Conservation (phyloP, 2,888 invertebrate genomes). For the Falcaria lacertinaria region DNA sequence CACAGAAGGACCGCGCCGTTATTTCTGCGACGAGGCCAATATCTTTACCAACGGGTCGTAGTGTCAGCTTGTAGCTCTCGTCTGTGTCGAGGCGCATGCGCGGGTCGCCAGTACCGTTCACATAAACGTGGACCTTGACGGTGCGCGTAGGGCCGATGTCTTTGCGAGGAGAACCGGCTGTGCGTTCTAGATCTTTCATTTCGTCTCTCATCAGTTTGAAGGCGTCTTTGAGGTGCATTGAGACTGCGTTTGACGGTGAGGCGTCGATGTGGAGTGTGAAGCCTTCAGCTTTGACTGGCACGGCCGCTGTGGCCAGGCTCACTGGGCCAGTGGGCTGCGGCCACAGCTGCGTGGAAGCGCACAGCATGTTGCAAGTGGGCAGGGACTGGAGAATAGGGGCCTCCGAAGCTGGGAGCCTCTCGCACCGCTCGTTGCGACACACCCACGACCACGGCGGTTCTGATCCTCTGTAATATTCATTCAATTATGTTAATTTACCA, state of each 20-base stretch:
- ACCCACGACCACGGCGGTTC: slow-evolving; percentile 88
- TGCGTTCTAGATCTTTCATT: slow-evolving; percentile 65
- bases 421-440: slow-evolving; percentile 85
- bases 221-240: slow-evolving; percentile 67
- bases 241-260: slow-evolving; percentile 54
- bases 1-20: slow-evolving; percentile 84
- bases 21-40: slow-evolving; percentile 79
- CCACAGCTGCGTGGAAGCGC: slow-evolving; percentile 88
- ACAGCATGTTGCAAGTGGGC: slow-evolving; percentile 88
- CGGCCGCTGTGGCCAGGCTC: slow-evolving; percentile 82
- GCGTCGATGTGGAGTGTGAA: slow-evolving; percentile 65
- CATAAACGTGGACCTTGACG: slow-evolving; percentile 71
- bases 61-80: slow-evolving; percentile 85
- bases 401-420: slow-evolving; percentile 72
- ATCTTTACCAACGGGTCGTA: slow-evolving; percentile 65
- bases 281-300: slow-evolving; percentile 77
- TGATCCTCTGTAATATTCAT: slow-evolving; percentile 68
- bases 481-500: no score
- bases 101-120: slow-evolving; percentile 75
- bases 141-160: slow-evolving; percentile 59
- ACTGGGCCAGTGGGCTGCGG: slow-evolving; percentile 88
- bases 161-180: slow-evolving; percentile 34
- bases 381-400: slow-evolving; percentile 78
- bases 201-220: slow-evolving; percentile 75
- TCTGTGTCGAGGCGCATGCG: slow-evolving; percentile 83